These are phyloP conservation scores for Drosophila gunungcola DNA, from an alignment of 1,140 invertebrate species.

Conservation along the genomic window DNA sequence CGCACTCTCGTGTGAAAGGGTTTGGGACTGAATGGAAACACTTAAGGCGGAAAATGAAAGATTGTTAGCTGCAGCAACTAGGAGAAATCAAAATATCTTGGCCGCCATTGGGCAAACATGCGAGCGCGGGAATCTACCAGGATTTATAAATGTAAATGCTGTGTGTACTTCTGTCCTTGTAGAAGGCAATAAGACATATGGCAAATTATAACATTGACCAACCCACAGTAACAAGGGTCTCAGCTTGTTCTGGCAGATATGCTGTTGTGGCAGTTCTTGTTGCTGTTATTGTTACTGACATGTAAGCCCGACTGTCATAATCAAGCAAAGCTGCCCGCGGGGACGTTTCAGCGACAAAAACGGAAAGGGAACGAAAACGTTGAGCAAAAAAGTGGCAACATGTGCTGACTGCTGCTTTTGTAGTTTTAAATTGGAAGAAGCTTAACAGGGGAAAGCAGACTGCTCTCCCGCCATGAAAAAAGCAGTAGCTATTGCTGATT, in stretches of 20 bases:
- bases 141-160: constrained; percentile 23
- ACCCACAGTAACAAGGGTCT: constrained; percentile 25
- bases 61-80: constrained; percentile 49
- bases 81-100: constrained; percentile 41
- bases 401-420: constrained; percentile 5
- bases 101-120: constrained; percentile 8
- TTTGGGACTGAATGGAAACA: neutral
- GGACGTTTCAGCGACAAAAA: constrained; percentile 16
- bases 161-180: constrained; percentile 33
- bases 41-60: constrained; percentile 28
- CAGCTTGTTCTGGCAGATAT: constrained; percentile 7
- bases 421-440: constrained; percentile 9
- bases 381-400: constrained; percentile 2
- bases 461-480: neutral
- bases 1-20: constrained; percentile 25
- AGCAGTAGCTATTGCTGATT: neutral
- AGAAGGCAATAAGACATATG: constrained; percentile 45
- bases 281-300: constrained; percentile 42
- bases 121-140: constrained; percentile 21
- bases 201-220: constrained; percentile 66
- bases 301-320: constrained; percentile 69
- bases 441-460: neutral
- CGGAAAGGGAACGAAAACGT: neutral
- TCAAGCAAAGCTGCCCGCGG: constrained; percentile 59
- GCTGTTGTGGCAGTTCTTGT: constrained; percentile 32